Evolutionary conservation across 1,140 invertebrate genomes (phyloP), one percentile per base, ranked within the genome.

Genomic region (Neodiprion virginianus): DNA sequence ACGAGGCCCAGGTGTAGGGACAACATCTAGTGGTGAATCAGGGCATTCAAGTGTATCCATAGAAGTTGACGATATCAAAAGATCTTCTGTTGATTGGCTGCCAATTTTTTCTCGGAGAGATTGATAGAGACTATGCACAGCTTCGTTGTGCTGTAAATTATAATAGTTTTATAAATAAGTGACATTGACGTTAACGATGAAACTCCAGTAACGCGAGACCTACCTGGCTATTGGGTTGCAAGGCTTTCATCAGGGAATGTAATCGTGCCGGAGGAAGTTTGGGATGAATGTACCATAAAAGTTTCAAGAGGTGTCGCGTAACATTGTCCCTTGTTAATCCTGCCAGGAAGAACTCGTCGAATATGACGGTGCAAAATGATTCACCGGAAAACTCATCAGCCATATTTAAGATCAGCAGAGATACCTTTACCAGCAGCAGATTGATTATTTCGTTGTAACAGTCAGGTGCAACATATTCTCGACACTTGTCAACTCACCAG

Each of bases 271-370:
- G 89, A 0, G 96, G 95, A 69, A 99, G 86, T 86, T 97, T 97
- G 11, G 93, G 93, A 89, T 98, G 92, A 72, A 98, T 94, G 84
- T 98, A 96, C 95, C 95, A 98, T 8, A 99, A 86, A 66, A 99
- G 89, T 86, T 98, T 97, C 49, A 98, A 87, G 79, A 99, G 90
- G 89, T 99, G 98, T 65, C 96, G 90, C n/a, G 95, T 95, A 0
- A 98, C 96, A 90, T 97, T 98, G 83, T 98, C 97, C 75, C 94
- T 92, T 8, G 92, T 92, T 50, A 98, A 90, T 0, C 95, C 95
- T 67, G 96, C 95, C 86, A 97, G 96, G 78, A 99, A 96, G 84
- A 98, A 98, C 87, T 98, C 97, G 89, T 98, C 97, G 90, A 99
- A 98, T 17, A 99, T 92, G 1, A 96, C 96, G 1, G 96, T 97